Evolutionary conservation across 2,888 invertebrate genomes (phyloP), one percentile per base, ranked within the genome.

Genomic region (Drosophila gaucha): DNA sequence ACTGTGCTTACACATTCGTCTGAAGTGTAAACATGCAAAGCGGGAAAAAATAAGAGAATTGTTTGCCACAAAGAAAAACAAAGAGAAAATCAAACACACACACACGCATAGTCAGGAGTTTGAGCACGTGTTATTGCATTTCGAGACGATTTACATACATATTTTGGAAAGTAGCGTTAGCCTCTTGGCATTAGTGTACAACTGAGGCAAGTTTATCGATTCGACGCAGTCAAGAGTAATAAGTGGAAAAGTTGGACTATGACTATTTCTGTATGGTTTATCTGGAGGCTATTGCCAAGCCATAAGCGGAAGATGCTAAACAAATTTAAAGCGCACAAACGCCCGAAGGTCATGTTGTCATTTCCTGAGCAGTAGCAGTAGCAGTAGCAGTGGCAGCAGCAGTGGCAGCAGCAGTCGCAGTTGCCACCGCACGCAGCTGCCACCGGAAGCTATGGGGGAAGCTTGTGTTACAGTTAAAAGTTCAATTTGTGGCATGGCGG

Each of bases 401-500:
- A 63, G 16, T 22, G 20, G 55, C 50, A 56, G 54, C 46, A 50
- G 74, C 33, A 33, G 43, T 16, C 28, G 20, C 43, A 44, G 44
- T 59, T 80, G 84, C 60, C 70, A 57, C 44, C 67, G 46, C 72
- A 84, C 70, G 60, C 89, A 76, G 74, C 68, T 82, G 79, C 55
- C 83, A 85, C 82, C 86, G 75, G 88, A 83, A 80, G 80, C 86
- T 30, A 67, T 41, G 47, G 75, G 75, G 76, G 74, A 69, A 83
- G 56, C 74, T 74, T 71, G 70, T 73, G 88, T 80, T 74, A 82
- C 80, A 78, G 84, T 78, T 86, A 80, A 82, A 89, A 89, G 89
- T 90, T 89, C 90, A 90, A 89, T 89, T 90, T 89, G 83, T 72
- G 80, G 89, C 82, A 82, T 88, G 60, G 73, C 70, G 73, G 60